Conservation (phyloP, 2,113 vertebrate species). For the Brevimyrus niger region DNA sequence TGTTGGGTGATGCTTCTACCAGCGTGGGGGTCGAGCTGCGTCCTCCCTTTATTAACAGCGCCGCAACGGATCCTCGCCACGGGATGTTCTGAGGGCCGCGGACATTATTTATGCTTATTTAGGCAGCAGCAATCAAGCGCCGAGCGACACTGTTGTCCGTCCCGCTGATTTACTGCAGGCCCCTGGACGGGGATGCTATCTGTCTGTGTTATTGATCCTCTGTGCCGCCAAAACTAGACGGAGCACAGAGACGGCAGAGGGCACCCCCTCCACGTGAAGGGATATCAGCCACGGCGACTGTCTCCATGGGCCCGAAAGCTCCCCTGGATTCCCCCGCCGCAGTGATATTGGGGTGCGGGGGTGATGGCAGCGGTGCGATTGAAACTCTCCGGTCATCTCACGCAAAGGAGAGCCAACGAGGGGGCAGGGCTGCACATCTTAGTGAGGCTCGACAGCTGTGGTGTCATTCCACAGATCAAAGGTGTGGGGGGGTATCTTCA, state of each 20-base stretch:
- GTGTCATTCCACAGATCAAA: not conserved
- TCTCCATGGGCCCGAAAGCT: not conserved
- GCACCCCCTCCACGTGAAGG: not conserved
- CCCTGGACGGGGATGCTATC: not conserved
- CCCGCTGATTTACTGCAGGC: not conserved
- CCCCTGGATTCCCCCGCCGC: not conserved
- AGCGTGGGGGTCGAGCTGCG: not conserved
- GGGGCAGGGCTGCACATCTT: not conserved
- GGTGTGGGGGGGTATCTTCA: not conserved
- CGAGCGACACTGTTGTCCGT: not conserved
- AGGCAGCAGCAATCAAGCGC: slow-evolving; percentile 11
- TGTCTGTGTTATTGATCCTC: not conserved
- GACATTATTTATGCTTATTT: slow-evolving; percentile 14
- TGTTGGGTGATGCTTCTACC: not conserved
- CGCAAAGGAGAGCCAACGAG: not conserved
- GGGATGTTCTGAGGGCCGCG: not conserved
- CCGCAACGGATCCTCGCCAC: not conserved
- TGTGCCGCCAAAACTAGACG: not conserved
- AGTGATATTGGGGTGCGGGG: not conserved
- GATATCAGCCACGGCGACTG: not conserved
- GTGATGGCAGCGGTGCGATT: not conserved
- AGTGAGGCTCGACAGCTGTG: not conserved
- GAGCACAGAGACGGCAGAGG: not conserved
- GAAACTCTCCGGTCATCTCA: not conserved
- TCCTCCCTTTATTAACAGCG: not conserved